Base-by-base conservation (phyloP, 1,140 invertebrate species). In the Diachasma alloeum region DNA sequence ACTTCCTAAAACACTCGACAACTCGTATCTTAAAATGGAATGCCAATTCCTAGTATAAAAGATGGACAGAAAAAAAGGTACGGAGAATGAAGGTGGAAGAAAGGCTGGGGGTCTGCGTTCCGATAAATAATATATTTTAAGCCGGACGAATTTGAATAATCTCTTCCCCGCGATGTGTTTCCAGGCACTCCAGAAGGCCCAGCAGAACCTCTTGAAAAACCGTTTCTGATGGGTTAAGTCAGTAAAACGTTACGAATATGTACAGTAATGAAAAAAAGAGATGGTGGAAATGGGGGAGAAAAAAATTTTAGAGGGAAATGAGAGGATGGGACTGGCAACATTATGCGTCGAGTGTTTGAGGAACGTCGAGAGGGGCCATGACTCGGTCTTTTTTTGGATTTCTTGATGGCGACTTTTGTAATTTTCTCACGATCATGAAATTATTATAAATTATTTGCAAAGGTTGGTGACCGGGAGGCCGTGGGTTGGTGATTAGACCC, bases 281-380 rank as follows among this genome's bases (percentile, higher is more conserved):
- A 76, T 11, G 4, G 71, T 22, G 39, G 59, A 63, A 39, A 24
- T 46, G 75, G 53, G 70, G 70, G 59, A 26, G 22, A 63, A 26
- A 63, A 63, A 31, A 63, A 11, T 42, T 42, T 1, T 42, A 63
- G 24, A 26, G 24, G 24, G 31, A 71, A 76, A 53, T 63, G 24
- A 63, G 59, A 63, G 59, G 59, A 63, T 26, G 59, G 26, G 59
- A 63, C 44, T 77, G 76, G 76, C 72, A 77, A 80, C 83, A 81
- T 85, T 85, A 85, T 82, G 74, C 31, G 80, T 85, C 83, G 82
- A 85, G 84, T 83, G 83, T 84, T 86, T 85, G 83, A 85, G 82
- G 84, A 85, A 82, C 80, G 19, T 26, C 24, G 74, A 67, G 74
- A 67, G 19, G 59, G 67, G 39, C 63, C 11, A 53, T 53, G 48